Evolutionary conservation across 2,888 invertebrate genomes (phyloP), one percentile per base, ranked within the genome.

Genomic region (Meghimatium bilineatum): DNA sequence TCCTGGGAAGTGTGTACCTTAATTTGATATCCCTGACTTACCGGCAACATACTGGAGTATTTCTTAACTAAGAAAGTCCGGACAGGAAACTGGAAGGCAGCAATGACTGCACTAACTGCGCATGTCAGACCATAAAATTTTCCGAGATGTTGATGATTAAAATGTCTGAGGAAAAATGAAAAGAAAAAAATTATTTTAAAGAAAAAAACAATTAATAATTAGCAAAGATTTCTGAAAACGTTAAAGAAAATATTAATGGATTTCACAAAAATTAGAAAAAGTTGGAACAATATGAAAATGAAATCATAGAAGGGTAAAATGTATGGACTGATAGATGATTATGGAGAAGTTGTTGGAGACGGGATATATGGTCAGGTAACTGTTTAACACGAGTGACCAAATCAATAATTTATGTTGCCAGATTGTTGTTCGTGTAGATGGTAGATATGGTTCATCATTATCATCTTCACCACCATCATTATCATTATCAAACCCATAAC

Each of bases 71-170:
- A 80, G 60, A 87, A 87, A 26, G 72, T 74, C 52, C 87, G 77
- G n/a, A 88, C 85, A n/a, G 89, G 88, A 85, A 88, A 89, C 81
- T 87, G 86, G 29, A 87, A 82, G 14, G 87, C 78, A 34, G 88
- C 81, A 29, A 87, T 76, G n/a, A 88, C 76, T n/a, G 88, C 87
- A 20, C 88, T 85, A 0, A 87, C 82, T 32, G 86, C 67, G 80
- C 86, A 83, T 26, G 86, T 88, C 77, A 88, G 60, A 23, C 90
- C 90, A 67, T 88, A 88, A 23, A 88, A 87, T 80, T 89, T 90
- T 60, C 91, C 91, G 66, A 90, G 87, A 83, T 90, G 88, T 66
- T 90, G 89, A 72, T 89, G 88, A 14, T 90, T 90, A 85, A 90
- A 91, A 87, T 91, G 89, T 32, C 91, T 91, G 88, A 6, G n/a